These are phyloP conservation scores for Drosophila azteca DNA, from an alignment of 1,140 invertebrate species.

Conservation along the genomic window DNA sequence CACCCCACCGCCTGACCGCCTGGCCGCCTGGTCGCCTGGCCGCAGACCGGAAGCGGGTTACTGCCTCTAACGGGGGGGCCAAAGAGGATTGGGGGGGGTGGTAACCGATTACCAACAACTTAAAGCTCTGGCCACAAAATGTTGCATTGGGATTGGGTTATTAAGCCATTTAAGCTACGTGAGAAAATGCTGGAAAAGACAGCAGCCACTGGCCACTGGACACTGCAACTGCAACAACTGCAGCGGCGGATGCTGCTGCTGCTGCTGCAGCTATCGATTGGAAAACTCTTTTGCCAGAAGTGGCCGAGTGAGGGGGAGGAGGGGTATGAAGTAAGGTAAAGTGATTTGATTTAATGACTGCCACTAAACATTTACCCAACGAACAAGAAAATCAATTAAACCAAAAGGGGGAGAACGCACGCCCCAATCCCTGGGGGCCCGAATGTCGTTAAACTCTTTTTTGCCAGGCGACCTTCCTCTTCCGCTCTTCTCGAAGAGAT, in stretches of 20 bases:
- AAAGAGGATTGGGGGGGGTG: slow-evolving; percentile 4
- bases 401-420: slow-evolving; percentile 9
- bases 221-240: neutral
- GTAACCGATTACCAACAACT: slow-evolving; percentile 46
- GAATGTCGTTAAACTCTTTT: slow-evolving; percentile 45
- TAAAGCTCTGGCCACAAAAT: slow-evolving; percentile 59
- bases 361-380: slow-evolving; percentile 43
- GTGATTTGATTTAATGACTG: slow-evolving; percentile 39
- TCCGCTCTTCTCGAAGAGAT: slow-evolving; percentile 25
- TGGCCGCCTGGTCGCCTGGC: slow-evolving; percentile 11
- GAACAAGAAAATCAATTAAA: slow-evolving; percentile 66
- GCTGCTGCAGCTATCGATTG: slow-evolving; percentile 14
- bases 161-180: slow-evolving; percentile 64
- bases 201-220: too few species aligned
- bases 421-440: slow-evolving; percentile 20
- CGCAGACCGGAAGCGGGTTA: slow-evolving; percentile 62
- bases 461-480: slow-evolving; percentile 47
- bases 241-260: slow-evolving; percentile 8
- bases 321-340: too few species aligned
- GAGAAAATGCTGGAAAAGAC: slow-evolving; percentile 49
- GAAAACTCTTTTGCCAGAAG: slow-evolving; percentile 12
- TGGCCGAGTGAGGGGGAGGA: neutral
- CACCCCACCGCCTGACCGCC: slow-evolving; percentile 17
- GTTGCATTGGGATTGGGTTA: slow-evolving; percentile 60
- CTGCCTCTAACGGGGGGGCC: slow-evolving; percentile 1